Evolutionary conservation across 1,140 invertebrate genomes (phyloP), one percentile per base, ranked within the genome.

Genomic region (Monochamus saltuarius): DNA sequence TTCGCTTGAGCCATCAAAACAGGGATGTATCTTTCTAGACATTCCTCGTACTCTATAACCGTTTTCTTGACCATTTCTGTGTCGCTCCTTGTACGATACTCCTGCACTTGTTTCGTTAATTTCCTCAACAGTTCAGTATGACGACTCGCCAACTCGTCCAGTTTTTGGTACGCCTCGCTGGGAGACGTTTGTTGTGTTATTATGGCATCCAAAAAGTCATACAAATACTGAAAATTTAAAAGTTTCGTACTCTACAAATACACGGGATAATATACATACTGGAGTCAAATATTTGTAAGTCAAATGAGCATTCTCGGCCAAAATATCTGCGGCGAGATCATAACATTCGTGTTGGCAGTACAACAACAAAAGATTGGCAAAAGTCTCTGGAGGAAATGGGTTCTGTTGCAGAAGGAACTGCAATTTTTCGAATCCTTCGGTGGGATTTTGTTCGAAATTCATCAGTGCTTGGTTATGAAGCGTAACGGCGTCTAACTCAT

Each of bases 1-100:
- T 97, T 98, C 0, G 97, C 96, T 78, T 99, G 96, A 2, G 96
- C 94, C 97, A 99, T 99, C 8, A 99, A 82, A 10, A 99, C 93
- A 0, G 97, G 97, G 54, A 76, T 83, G 64, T 88, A 94, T 81
- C 65, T 65, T 95, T 74, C 93, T 51, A 97, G 78, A 9, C 91
- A 90, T 67, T 95, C 92, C 76, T 98, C 94, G 73, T 97, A 97
- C 74, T 97, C 95, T 69, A 90, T 88, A 0, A 97, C 88, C 11
- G 92, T 89, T 79, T 88, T 91, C 74, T 95, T 94, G 0, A 96
- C 87, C 45, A 90, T 85, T 65, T 91, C 90, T 67, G 95, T 94
- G 73, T 97, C 92, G 52, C 91, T 89, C 72, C 91, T 89, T 58
- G 89, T 83, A 56, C 94, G 82, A 53, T 93, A 89, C 77, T 98